phyloP scores from a whole-genome alignment of 2,888 invertebrate genomes.

The Conomelus anceps region DNA sequence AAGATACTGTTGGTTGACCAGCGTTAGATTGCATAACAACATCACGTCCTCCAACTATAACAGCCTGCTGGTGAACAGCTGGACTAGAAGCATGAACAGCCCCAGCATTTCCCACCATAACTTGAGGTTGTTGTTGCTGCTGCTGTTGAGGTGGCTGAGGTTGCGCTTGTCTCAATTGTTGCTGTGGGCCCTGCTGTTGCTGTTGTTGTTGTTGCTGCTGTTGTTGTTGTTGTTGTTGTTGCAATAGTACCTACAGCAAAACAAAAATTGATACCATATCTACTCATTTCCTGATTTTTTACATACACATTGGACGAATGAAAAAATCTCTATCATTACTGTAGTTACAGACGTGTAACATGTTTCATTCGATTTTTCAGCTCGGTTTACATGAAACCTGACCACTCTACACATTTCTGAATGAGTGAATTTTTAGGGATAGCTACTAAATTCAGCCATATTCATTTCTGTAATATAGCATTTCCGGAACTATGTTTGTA shows the following conservation, averaged over 20 bases:
- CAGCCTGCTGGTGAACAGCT: neutral
- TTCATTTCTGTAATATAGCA: too few species aligned
- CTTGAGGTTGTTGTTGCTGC: constrained; percentile 26
- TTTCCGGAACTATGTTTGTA: too few species aligned
- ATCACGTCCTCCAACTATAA: neutral
- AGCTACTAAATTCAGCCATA: too few species aligned
- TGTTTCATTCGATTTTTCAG: too few species aligned
- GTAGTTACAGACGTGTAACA: too few species aligned
- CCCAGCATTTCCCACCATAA: neutral
- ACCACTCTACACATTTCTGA: too few species aligned
- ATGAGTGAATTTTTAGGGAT: too few species aligned
- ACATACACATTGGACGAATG: too few species aligned
- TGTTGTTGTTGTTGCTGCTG: constrained; percentile 36
- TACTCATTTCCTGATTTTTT: neutral
- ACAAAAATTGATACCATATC: constrained; percentile 10
- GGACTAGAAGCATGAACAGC: neutral
- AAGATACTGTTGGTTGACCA: neutral
- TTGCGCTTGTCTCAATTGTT: constrained; percentile 32
- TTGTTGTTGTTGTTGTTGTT: constrained; percentile 37
- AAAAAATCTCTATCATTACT: too few species aligned
- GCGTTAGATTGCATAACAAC: neutral
- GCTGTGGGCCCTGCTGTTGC: constrained; percentile 40
- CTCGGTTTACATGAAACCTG: too few species aligned
- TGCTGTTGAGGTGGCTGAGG: constrained; percentile 38
- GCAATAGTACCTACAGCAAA: constrained; percentile 28